Percentiles rank a stretch among this genome's conserved stretches.
Conservation (phyloP, 2,888 invertebrate genomes). For the Steinernema hermaphroditum region DNA sequence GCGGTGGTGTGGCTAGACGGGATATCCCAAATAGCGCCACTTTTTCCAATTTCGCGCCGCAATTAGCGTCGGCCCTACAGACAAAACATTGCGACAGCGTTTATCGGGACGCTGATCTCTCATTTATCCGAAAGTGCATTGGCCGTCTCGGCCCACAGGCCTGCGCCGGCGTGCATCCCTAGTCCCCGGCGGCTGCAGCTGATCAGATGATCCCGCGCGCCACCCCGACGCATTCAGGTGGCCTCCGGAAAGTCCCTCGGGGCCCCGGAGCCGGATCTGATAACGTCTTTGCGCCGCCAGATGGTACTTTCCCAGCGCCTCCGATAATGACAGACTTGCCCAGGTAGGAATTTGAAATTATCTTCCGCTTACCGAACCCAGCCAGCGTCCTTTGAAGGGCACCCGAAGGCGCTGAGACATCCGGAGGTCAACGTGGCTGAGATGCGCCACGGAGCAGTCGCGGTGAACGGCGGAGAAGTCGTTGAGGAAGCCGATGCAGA, state of each 20-base stretch:
- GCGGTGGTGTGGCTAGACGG: too few relatives aligned
- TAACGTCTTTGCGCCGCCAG: constrained; percentile 5
- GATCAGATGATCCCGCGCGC: too few relatives aligned
- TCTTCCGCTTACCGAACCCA: neutral
- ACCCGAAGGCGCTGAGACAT: neutral
- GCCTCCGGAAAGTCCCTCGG: too few relatives aligned
- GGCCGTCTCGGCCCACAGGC: too few relatives aligned
- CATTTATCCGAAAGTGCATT: constrained; percentile 29
- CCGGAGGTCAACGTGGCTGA: neutral
- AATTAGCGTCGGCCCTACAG: constrained; percentile 16
- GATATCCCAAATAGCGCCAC: neutral
- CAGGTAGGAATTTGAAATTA: neutral
- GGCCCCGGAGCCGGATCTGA: too few relatives aligned
- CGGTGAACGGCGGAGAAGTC: neutral
- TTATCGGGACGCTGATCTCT: constrained; percentile 8
- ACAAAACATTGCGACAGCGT: constrained; percentile 29
- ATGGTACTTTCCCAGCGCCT: constrained; percentile 19
- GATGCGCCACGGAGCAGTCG: constrained; percentile 2
- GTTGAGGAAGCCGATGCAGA: constrained; percentile 16
- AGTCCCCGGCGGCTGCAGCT: too few relatives aligned
- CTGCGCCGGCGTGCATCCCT: too few relatives aligned
- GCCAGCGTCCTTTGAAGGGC: neutral
- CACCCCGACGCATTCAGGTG: too few relatives aligned
- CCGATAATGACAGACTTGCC: constrained; percentile 24
- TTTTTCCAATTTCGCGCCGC: constrained; percentile 30